Evolutionary conservation across 2,797 vertebrate species (phyloP).

Genomic region (Pseudochromis fuscus): DNA sequence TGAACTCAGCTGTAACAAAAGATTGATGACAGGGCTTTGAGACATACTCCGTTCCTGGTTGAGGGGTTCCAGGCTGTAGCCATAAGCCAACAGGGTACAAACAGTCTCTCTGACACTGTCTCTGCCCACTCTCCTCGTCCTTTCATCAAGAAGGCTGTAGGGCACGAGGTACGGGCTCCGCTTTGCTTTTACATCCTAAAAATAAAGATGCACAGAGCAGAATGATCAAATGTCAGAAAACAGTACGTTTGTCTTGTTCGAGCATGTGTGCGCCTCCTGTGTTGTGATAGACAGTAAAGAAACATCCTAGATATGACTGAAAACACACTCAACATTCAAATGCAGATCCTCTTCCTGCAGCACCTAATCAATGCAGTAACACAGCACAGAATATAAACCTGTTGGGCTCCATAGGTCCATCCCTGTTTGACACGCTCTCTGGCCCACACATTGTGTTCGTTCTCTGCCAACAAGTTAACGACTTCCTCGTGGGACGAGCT

Average conservation of each 20-base stretch:
- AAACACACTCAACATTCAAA: constrained; percentile 18
- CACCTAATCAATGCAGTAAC: background rate
- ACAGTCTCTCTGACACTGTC: constrained; percentile 89
- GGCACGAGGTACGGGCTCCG: constrained; percentile 93
- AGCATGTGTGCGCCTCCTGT: background rate
- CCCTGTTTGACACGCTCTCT: constrained; percentile 93
- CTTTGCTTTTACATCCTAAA: constrained; percentile 92
- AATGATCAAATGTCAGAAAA: background rate
- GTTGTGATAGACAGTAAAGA: background rate
- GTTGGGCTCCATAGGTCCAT: constrained; percentile 93
- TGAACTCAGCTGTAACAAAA: constrained; percentile 5
- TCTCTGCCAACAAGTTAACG: constrained; percentile 92
- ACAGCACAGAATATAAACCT: constrained; percentile 80
- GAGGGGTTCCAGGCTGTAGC: constrained; percentile 91
- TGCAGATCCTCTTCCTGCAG: background rate
- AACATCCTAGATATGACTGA: background rate
- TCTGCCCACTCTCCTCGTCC: constrained; percentile 86
- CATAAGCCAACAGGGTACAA: constrained; percentile 90
- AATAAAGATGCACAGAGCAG: constrained; percentile 23
- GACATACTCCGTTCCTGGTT: constrained; percentile 89
- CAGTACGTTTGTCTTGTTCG: background rate
- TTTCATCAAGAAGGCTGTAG: constrained; percentile 91
- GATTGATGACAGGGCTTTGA: constrained; percentile 17
- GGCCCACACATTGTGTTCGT: constrained; percentile 95
- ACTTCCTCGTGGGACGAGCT: constrained; percentile 89